A percentile compares a stretch with the other conserved stretches of the same genome.
These are phyloP conservation scores for Miniopterus natalensis DNA, from an alignment of 2,113 vertebrate species.

Conservation along the genomic window DNA sequence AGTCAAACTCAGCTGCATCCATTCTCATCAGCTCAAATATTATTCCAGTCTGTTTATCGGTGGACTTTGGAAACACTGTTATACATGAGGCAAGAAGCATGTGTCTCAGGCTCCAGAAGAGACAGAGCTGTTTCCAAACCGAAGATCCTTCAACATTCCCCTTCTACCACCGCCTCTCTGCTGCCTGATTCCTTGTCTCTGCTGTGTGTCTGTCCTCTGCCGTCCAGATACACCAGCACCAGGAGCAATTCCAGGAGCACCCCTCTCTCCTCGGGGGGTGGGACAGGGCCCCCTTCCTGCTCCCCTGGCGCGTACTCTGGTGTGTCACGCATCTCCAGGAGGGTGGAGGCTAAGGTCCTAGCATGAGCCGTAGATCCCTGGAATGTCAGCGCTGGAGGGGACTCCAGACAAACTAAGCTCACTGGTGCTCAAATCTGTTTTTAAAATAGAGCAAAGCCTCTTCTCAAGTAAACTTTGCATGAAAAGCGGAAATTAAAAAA, in stretches of 20 bases:
- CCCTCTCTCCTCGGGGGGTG: not conserved
- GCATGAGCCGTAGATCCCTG: not conserved
- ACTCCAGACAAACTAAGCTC: not conserved
- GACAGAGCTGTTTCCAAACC: not conserved
- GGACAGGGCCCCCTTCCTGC: not conserved
- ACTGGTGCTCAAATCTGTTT: not conserved
- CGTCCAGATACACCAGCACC: not conserved
- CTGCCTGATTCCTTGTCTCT: not conserved
- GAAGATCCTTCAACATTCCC: not conserved
- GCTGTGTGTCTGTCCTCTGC: not conserved
- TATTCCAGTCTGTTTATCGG: not conserved
- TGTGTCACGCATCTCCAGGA: not conserved
- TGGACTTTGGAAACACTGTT: not conserved
- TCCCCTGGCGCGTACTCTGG: not conserved
- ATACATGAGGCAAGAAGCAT: not conserved
- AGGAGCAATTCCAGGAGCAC: not conserved
- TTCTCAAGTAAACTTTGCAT: slow-evolving; percentile 13
- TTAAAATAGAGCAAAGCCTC: not conserved
- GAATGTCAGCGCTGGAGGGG: not conserved
- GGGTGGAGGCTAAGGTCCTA: not conserved
- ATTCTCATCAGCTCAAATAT: not conserved
- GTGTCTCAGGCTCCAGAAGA: not conserved
- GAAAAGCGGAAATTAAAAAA: slow-evolving; percentile 13
- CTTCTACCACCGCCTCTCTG: not conserved
- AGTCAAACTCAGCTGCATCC: not conserved